phyloP scores from a whole-genome alignment of 2,113 vertebrate species.

The Charadrius vociferus region DNA sequence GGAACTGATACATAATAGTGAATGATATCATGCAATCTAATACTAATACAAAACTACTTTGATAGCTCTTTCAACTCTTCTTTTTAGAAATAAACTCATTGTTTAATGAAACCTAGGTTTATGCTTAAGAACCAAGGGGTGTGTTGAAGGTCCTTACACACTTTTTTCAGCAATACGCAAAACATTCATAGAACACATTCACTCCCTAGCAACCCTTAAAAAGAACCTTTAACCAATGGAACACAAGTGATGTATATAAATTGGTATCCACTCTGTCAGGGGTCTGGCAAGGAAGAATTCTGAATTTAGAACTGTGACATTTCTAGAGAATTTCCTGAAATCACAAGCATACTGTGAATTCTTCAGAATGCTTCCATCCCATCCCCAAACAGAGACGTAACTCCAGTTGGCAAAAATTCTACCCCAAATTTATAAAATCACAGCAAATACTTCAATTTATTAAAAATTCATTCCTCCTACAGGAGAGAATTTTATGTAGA shows the following conservation, averaged over 20 bases:
- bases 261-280: background rate
- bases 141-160: background rate
- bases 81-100: background rate
- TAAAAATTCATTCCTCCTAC: background rate
- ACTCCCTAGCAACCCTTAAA: background rate
- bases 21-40: slow-evolving; percentile 46
- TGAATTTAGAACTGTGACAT: background rate
- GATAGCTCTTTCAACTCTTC: background rate
- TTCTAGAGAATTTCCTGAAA: background rate
- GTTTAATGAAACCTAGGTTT: background rate
- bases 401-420: background rate
- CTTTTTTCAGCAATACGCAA: slow-evolving; percentile 52
- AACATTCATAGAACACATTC: background rate
- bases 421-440: background rate
- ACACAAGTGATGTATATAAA: background rate
- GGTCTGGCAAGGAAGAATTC: background rate
- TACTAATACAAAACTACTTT: slow-evolving; percentile 26
- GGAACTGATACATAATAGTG: background rate
- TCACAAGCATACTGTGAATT: background rate
- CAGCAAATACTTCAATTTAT: background rate
- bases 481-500: background rate
- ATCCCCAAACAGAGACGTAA: background rate
- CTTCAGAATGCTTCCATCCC: background rate
- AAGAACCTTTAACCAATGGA: background rate
- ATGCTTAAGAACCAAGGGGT: background rate